Percentiles rank a stretch among this genome's conserved stretches.
These are phyloP conservation scores for Palythoa grandis DNA, from an alignment of 92 coral and sea anemone genomes.

Conservation along the genomic window DNA sequence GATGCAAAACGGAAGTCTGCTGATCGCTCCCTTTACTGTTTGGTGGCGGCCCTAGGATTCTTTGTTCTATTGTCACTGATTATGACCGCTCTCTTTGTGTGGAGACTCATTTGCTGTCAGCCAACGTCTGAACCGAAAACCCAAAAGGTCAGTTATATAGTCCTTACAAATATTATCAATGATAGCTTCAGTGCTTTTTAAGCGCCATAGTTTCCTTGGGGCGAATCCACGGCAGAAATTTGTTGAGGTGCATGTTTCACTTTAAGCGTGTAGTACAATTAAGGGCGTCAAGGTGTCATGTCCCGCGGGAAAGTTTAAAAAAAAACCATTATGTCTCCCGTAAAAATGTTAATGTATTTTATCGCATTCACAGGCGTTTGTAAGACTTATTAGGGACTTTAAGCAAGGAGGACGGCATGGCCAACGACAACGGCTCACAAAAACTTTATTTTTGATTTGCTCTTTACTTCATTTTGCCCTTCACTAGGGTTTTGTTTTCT, in stretches of 20 bases:
- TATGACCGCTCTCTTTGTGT: constrained; percentile 54
- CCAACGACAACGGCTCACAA: no score
- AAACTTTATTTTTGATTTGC: background rate
- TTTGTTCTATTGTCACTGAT: constrained; percentile 51
- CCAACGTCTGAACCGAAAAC: background rate
- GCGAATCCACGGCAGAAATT: background rate
- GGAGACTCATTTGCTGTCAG: constrained; percentile 30
- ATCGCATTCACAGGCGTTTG: no score
- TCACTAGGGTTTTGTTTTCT: no score
- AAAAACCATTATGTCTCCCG: no score
- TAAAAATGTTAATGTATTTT: no score
- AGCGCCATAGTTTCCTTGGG: background rate
- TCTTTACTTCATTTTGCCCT: no score
- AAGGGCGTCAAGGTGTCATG: background rate
- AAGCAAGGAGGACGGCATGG: background rate
- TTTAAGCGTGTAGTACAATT: no score
- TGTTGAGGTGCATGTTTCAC: no score
- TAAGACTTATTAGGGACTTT: no score
- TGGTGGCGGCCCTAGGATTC: constrained; percentile 41
- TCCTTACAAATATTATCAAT: background rate
- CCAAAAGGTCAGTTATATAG: background rate
- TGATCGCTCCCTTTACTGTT: constrained; percentile 18
- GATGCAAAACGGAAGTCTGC: background rate
- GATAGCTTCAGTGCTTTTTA: background rate
- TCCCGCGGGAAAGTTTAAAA: no score